Evolutionary conservation across 1,140 invertebrate genomes (phyloP).

Genomic region (Drosophila persimilis): DNA sequence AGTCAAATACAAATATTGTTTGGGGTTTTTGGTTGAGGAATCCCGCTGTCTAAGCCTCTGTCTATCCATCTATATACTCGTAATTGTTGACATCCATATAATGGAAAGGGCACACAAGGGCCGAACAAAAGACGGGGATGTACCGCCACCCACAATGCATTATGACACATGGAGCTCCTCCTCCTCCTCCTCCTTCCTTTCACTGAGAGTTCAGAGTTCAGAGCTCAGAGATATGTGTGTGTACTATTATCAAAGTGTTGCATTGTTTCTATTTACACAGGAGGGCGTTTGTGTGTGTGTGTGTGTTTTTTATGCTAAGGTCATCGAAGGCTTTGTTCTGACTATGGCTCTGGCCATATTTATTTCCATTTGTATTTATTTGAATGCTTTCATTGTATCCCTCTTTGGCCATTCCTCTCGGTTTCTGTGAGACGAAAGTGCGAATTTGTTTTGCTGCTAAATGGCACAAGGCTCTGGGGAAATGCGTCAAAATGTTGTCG

Average conservation of each 20-base stretch:
- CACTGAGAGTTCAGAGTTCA: no score
- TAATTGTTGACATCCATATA: slow-evolving; percentile 49
- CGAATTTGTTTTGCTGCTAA: slow-evolving; percentile 78
- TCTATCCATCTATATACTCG: slow-evolving; percentile 42
- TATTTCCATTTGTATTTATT: slow-evolving; percentile 74
- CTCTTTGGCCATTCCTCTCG: not conserved
- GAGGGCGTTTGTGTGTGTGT: no score
- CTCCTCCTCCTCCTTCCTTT: not conserved
- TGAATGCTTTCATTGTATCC: slow-evolving; percentile 49
- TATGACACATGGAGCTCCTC: not conserved
- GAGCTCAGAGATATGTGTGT: slow-evolving; percentile 8
- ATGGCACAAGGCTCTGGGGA: slow-evolving; percentile 79
- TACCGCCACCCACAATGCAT: not conserved
- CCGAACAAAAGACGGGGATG: slow-evolving; percentile 46
- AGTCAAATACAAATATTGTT: no score
- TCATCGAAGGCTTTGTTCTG: slow-evolving; percentile 32
- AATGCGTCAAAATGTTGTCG: slow-evolving; percentile 76
- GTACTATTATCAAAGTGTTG: slow-evolving; percentile 65
- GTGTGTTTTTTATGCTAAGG: slow-evolving; percentile 7
- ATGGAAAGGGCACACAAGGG: slow-evolving; percentile 31
- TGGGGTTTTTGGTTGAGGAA: not conserved
- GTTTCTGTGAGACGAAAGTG: slow-evolving; percentile 50
- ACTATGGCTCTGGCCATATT: slow-evolving; percentile 56
- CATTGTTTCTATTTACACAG: slow-evolving; percentile 53
- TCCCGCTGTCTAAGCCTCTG: slow-evolving; percentile 9